Evolutionary conservation across 2,888 invertebrate genomes (phyloP), one percentile per base, ranked within the genome.

Genomic region (Conops quadrifasciatus): DNA sequence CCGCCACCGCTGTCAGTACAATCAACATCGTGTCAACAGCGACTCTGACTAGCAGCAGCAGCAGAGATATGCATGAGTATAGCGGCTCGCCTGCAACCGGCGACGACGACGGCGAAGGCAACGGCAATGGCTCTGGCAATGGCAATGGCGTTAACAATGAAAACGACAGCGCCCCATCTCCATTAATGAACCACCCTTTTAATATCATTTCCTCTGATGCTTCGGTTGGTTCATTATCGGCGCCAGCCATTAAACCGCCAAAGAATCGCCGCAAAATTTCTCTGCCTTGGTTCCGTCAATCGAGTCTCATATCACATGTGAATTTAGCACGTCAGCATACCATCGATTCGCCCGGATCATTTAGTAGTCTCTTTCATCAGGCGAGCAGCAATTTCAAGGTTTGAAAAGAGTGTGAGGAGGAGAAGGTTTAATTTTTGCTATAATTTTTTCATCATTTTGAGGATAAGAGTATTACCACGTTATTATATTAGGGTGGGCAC

Each of bases 221-320:
- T 73, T 62, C 70, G 7, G 9, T 26, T 11, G 24, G 24, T 36
- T 70, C 76, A 5, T 74, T 73, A 15, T 59, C 78, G 2, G 56
- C 77, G 47, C 60, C 76, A 24, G 24, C 75, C 72, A 63, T 79
- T 73, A 68, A 89, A 88, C 86, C 88, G 87, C 85, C 91, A 83
- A 93, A 93, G 84, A 90, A 91, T 78, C 90, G 93, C 74, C 90
- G 95, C 81, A 95, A 95, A 87, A 95, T 95, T 80, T 95, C 94
- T 70, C 87, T 95, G 83, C 95, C 95, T 77, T 95, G 95, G 95
- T 94, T 95, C 87, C 89, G 94, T 68, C 94, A 94, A 86, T 91
- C 91, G 80, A 94, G 94, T 73, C 90, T 92, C 78, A 89, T 90
- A 81, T 89, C 90, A 79, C 94, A 93, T 86, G 91, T 92, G 74